Evolutionary conservation across 2,113 vertebrate species (phyloP).

Genomic region (Aphyosemion australe): DNA sequence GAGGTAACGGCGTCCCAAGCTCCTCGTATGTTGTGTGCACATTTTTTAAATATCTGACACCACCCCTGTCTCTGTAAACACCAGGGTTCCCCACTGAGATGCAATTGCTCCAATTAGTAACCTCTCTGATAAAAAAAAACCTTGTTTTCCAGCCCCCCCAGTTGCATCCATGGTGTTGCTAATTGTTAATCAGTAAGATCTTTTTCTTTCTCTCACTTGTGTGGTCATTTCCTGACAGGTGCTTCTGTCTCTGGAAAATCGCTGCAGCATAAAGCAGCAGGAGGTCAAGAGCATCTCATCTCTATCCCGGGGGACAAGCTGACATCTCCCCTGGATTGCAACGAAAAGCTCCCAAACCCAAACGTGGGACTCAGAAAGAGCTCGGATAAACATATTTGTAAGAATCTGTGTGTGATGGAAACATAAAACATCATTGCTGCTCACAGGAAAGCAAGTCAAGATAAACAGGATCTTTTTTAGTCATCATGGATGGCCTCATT

Average conservation of each 20-base stretch:
- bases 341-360: slow-evolving; percentile 82
- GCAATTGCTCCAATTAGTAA: slow-evolving; percentile 42
- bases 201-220: background rate
- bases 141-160: slow-evolving; percentile 1
- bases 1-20: slow-evolving; percentile 73
- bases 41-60: background rate
- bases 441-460: slow-evolving; percentile 25
- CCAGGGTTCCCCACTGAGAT: slow-evolving; percentile 20
- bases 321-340: slow-evolving; percentile 62
- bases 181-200: slow-evolving; percentile 18
- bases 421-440: slow-evolving; percentile 9
- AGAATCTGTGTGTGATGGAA: slow-evolving; percentile 7
- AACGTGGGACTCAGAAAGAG: slow-evolving; percentile 78
- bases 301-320: slow-evolving; percentile 80
- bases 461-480: slow-evolving; percentile 21
- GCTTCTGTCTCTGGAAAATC: slow-evolving; percentile 89
- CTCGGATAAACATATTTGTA: background rate
- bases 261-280: slow-evolving; percentile 85
- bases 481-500: slow-evolving; percentile 44
- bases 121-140: slow-evolving; percentile 16
- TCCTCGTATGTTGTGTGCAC: slow-evolving; percentile 13
- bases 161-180: slow-evolving; percentile 14
- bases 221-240: slow-evolving; percentile 67
- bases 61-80: slow-evolving; percentile 2
- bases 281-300: slow-evolving; percentile 80